Evolutionary conservation across 1,140 invertebrate species (phyloP).

Genomic region (Papilio polytes): DNA sequence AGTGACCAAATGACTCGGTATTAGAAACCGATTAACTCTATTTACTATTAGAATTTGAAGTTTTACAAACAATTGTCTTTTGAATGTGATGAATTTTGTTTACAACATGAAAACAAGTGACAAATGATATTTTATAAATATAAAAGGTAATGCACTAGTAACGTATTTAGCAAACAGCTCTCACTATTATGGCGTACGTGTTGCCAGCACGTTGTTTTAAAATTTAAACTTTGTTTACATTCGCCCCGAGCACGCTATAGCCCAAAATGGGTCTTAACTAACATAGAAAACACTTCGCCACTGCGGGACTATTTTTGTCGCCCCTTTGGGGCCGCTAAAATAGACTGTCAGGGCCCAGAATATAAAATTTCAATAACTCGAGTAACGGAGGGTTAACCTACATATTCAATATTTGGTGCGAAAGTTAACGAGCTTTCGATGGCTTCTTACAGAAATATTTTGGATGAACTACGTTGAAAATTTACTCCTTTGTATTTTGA

Average conservation of each 20-base stretch:
- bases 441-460: conserved; percentile 2
- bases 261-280: conserved; percentile 70
- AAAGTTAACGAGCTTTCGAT: conserved; percentile 50
- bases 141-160: background rate
- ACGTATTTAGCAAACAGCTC: conserved; percentile 15
- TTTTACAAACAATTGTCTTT: no score
- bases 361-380: conserved; percentile 71
- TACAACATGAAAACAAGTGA: background rate
- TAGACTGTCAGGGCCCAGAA: conserved; percentile 66
- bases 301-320: conserved; percentile 69
- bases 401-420: conserved; percentile 51
- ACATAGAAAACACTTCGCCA: conserved; percentile 62
- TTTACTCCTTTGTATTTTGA: background rate
- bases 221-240: conserved; percentile 78
- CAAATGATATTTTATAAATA: background rate
- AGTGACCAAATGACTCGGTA: no score
- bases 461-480: background rate
- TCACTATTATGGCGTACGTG: conserved; percentile 32
- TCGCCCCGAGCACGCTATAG: conserved; percentile 58
- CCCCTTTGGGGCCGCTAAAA: conserved; percentile 69
- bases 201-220: conserved; percentile 59
- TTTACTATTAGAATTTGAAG: no score
- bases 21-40: no score
- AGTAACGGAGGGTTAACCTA: conserved; percentile 56
- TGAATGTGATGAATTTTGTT: background rate